Evolutionary conservation across 2,888 invertebrate genomes (phyloP).

Genomic region (Buathra laborator): DNA sequence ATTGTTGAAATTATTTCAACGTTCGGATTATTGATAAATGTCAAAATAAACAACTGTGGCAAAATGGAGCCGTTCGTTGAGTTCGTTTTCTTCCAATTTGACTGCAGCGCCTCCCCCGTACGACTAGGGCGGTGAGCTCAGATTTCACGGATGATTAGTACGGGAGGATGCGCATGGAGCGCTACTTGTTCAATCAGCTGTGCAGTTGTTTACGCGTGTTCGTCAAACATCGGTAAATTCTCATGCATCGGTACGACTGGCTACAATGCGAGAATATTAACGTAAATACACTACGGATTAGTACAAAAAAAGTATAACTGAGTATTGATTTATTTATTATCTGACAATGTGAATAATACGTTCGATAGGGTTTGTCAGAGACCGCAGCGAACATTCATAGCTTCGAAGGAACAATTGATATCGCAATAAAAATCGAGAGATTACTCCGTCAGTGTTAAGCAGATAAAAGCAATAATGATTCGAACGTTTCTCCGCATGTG

Average conservation of each 20-base stretch:
- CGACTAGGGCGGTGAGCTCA: too few species aligned
- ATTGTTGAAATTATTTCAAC: not conserved
- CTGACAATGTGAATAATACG: too few species aligned
- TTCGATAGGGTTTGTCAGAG: too few species aligned
- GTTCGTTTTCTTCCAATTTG: too few species aligned
- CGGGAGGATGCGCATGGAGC: not conserved
- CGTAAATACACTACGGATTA: not conserved
- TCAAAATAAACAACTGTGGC: not conserved
- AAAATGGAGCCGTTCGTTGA: too few species aligned
- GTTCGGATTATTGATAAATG: not conserved
- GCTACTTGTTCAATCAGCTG: not conserved
- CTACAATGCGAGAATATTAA: not conserved
- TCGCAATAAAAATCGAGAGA: not conserved
- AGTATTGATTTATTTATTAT: too few species aligned
- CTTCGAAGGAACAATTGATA: not conserved
- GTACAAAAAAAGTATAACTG: too few species aligned
- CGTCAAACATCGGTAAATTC: constrained; percentile 6
- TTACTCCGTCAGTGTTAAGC: not conserved
- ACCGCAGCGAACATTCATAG: not conserved
- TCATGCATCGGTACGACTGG: constrained; percentile 1
- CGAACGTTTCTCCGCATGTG: not conserved
- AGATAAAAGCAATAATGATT: not conserved
- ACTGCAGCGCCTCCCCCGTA: too few species aligned
- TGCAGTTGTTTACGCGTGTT: not conserved
- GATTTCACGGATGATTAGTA: not conserved